Conservation (phyloP, 1,140 invertebrate species). For the Papilio xuthus region DNA sequence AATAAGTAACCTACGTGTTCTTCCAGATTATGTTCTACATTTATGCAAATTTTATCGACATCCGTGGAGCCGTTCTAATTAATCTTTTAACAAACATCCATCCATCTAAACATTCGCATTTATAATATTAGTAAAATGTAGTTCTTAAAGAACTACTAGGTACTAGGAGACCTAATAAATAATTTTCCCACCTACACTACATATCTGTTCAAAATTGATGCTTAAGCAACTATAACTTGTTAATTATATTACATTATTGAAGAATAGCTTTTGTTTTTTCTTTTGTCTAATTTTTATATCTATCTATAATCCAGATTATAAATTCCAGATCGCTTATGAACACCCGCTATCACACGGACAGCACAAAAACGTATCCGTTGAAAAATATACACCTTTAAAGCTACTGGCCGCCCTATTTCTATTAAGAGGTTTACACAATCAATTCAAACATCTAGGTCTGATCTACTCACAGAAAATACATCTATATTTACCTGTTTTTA, state of each 20-base stretch:
- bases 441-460: constrained; percentile 31
- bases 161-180: too few species aligned
- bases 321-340: not conserved
- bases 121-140: too few species aligned
- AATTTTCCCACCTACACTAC: too few species aligned
- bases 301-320: too few species aligned
- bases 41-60: too few species aligned
- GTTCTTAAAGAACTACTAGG: too few species aligned
- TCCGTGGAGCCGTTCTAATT: too few species aligned
- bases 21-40: too few species aligned
- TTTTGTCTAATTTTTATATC: not conserved
- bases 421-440: constrained; percentile 36
- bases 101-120: too few species aligned
- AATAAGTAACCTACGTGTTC: too few species aligned
- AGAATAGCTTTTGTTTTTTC: too few species aligned
- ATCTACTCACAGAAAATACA: not conserved
- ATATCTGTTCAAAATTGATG: not conserved
- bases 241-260: not conserved
- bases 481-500: not conserved
- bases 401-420: constrained; percentile 44
- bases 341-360: constrained; percentile 17
- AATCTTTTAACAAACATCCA: too few species aligned
- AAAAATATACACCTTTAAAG: constrained; percentile 46
- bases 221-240: not conserved
- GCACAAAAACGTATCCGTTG: constrained; percentile 27